These are phyloP conservation scores for Trochalopteron elliotii DNA, from an alignment of 2,113 vertebrate species.

Conservation along the genomic window DNA sequence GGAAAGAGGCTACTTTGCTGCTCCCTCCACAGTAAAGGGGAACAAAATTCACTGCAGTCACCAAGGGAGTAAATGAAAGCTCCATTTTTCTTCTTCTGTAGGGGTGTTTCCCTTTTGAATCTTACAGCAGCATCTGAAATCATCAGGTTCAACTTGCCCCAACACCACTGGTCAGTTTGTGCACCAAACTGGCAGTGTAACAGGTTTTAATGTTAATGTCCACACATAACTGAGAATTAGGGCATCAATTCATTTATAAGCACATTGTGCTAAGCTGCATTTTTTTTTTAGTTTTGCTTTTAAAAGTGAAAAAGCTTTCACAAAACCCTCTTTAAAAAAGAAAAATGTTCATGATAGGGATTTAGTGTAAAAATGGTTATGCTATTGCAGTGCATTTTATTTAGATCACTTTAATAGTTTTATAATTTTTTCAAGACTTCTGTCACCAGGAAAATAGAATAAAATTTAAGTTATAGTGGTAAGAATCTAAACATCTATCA, in stretches of 20 bases:
- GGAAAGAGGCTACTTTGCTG: neutral
- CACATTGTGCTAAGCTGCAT: neutral
- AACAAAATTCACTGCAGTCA: neutral
- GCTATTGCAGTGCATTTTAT: neutral
- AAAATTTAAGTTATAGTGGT: neutral
- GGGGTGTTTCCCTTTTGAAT: neutral
- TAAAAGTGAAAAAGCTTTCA: neutral
- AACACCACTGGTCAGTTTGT: neutral
- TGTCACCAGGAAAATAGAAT: neutral
- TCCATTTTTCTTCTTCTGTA: neutral
- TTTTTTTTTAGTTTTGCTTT: neutral
- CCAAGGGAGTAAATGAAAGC: neutral
- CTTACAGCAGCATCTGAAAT: neutral
- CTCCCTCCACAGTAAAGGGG: neutral
- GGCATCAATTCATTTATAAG: neutral
- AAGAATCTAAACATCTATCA: neutral
- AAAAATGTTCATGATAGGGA: neutral
- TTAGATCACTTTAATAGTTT: neutral
- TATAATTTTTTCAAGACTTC: neutral
- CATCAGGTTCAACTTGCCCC: neutral
- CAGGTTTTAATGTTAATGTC: neutral
- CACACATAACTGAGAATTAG: neutral
- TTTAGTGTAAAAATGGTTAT: neutral
- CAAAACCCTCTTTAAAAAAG: neutral
- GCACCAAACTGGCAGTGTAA: fast-evolving